Conservation (phyloP, 2,888 invertebrate species). For the Pollenia labialis region DNA sequence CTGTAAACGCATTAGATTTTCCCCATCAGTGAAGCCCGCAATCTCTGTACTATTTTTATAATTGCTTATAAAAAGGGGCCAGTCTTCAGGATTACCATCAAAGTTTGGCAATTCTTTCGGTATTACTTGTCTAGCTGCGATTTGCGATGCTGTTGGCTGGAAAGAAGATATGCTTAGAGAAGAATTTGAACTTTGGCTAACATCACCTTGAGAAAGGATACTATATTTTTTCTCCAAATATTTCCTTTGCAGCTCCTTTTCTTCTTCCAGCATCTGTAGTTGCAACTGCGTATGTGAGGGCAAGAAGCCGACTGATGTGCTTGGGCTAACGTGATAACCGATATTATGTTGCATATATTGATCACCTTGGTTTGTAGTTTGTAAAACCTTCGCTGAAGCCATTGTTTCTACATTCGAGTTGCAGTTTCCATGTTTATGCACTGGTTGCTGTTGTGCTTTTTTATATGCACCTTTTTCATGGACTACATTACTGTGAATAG, state of each 20-base stretch:
- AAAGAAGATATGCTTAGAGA: slow-evolving; percentile 13
- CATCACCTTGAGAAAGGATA: slow-evolving; percentile 26
- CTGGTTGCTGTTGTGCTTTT: too few species aligned
- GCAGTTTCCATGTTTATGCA: too few species aligned
- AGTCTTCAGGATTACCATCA: slow-evolving; percentile 66
- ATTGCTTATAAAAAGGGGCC: slow-evolving; percentile 69
- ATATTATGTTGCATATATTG: too few species aligned
- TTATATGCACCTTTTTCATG: too few species aligned
- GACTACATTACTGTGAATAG: too few species aligned
- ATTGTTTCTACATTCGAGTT: too few species aligned
- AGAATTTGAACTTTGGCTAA: not conserved
- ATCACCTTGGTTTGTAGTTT: too few species aligned
- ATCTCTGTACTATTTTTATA: slow-evolving; percentile 69
- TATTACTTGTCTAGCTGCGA: slow-evolving; percentile 64
- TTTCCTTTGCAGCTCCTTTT: slow-evolving; percentile 18
- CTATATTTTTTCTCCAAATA: slow-evolving; percentile 56
- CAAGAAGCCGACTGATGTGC: too few species aligned
- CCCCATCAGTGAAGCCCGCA: slow-evolving; percentile 63
- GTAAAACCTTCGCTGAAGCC: too few species aligned
- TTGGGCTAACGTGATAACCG: too few species aligned
- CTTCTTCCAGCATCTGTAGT: not conserved
- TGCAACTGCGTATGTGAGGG: too few species aligned
- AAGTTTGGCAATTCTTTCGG: slow-evolving; percentile 67
- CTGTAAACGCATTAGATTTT: slow-evolving; percentile 69
- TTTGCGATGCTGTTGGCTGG: slow-evolving; percentile 54